Percentiles rank a stretch among this genome's conserved stretches.
These are phyloP conservation scores for Pyrocoelia pectoralis DNA, from an alignment of 2,888 invertebrate species.

Conservation along the genomic window DNA sequence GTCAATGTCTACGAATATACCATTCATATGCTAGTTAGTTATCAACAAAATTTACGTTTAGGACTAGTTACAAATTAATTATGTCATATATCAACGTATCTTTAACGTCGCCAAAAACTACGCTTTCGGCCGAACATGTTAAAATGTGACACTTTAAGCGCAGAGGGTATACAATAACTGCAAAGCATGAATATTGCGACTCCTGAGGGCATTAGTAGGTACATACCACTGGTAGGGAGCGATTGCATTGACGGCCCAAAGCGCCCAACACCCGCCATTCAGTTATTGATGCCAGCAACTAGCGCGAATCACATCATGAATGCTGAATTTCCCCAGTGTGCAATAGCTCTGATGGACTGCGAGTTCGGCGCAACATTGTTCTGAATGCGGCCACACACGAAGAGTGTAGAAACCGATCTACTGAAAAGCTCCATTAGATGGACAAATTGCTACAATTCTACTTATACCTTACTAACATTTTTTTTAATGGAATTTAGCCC, in stretches of 20 bases:
- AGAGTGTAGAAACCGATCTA: constrained; percentile 28
- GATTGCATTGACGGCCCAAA: constrained; percentile 47
- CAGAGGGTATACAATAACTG: constrained; percentile 17
- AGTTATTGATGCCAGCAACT: constrained; percentile 56
- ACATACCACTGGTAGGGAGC: constrained; percentile 50
- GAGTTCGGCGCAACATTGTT: constrained; percentile 49
- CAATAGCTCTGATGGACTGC: constrained; percentile 55
- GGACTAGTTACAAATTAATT: not conserved
- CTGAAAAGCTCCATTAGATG: constrained; percentile 40
- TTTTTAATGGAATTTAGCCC: constrained; percentile 24
- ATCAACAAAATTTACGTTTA: not conserved
- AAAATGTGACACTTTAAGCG: constrained; percentile 20
- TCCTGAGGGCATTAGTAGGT: constrained; percentile 50
- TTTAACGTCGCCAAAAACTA: not conserved
- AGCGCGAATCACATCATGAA: constrained; percentile 57
- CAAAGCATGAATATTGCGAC: constrained; percentile 28
- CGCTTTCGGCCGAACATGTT: constrained; percentile 16
- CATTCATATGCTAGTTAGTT: no score
- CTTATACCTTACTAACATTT: constrained; percentile 16
- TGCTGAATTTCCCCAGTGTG: constrained; percentile 56
- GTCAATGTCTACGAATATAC: constrained; percentile 15
- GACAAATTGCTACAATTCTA: constrained; percentile 38
- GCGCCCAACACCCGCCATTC: constrained; percentile 43
- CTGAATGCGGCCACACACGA: constrained; percentile 38
- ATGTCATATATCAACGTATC: not conserved